Base-by-base conservation (phyloP, 2,888 invertebrate species). In the Ornithoptera priamus region DNA sequence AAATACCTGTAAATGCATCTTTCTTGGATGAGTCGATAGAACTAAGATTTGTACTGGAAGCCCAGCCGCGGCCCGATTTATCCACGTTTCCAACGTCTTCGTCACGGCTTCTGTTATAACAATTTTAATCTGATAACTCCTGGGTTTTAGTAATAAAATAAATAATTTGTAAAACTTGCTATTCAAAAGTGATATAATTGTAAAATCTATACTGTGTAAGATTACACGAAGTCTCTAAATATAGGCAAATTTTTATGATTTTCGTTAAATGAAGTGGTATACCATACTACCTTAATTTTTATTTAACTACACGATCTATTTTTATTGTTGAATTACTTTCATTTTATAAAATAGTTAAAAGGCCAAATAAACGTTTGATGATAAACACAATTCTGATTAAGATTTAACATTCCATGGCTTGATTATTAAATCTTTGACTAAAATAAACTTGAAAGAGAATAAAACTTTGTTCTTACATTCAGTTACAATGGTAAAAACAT, bases 1-100 rank as follows among this genome's bases (percentile, higher is more conserved):
- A 39, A 46, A 30, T 66, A 91, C 92, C 92, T 75, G 89, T 84
- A 81, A 90, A 87, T 79, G 84, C 77, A 79, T 93, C 93, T 81
- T 90, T 92, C 81, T 93, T 93, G 72, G 87, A 75, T 74, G 85
- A 73, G 71, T 93, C 91, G 74, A 80, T 78, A 61, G 85, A 84
- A 78, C 86, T 91, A 76, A 96, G 93, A 85, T 96, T 96, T 75
- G 95, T 95, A 77, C 95, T 96, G 66, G 96, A 96, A 30, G 96
- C 95, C 96, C 96, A 97, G 74, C 94, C 95, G 72, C 96, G 94
- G 68, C 94, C 93, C 30, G 80, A 85, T 87, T 84, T 93, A 86
- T 85, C 93, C 81, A 78, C 86, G 79, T 84, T 90, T 83, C 85
- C 87, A 81, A 84, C 89, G 64, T 88, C 90, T 76, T 88, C 93